These are phyloP conservation scores for Tamias sibiricus DNA, from an alignment of 2,113 vertebrate species.

Conservation along the genomic window DNA sequence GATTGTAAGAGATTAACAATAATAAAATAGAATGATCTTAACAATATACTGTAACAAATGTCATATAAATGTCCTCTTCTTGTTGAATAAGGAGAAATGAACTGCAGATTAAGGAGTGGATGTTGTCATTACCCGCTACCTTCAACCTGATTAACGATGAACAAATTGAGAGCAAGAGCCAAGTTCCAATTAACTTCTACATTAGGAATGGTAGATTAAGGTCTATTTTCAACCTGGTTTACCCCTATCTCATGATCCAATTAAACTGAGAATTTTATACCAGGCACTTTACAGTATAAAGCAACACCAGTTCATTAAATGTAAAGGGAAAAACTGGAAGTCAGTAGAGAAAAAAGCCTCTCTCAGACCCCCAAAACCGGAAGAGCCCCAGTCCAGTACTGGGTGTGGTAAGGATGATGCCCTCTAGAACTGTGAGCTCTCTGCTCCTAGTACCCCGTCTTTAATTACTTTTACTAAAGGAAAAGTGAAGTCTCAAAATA, in stretches of 20 bases:
- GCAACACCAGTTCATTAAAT: background rate
- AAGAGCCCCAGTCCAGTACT: too few relatives aligned
- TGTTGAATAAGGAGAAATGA: background rate
- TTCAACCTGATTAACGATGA: background rate
- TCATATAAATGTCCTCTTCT: background rate
- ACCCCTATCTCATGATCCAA: background rate
- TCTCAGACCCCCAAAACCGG: background rate
- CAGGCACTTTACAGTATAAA: background rate
- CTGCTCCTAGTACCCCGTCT: background rate
- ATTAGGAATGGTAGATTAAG: background rate
- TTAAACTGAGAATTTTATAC: background rate
- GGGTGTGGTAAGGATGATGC: too few relatives aligned
- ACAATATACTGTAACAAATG: background rate
- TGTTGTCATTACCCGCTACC: background rate
- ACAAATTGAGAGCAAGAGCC: background rate
- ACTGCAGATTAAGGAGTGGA: background rate
- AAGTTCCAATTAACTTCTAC: background rate
- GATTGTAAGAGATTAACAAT: background rate
- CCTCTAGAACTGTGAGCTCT: background rate
- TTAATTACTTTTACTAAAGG: background rate
- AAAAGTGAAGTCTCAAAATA: background rate
- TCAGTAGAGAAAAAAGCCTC: background rate
- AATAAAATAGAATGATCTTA: background rate
- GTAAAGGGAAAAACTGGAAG: background rate
- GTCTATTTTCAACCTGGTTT: background rate